phyloP scores from a whole-genome alignment of 2,113 vertebrate genomes.

The Gorsachius goisagi region DNA sequence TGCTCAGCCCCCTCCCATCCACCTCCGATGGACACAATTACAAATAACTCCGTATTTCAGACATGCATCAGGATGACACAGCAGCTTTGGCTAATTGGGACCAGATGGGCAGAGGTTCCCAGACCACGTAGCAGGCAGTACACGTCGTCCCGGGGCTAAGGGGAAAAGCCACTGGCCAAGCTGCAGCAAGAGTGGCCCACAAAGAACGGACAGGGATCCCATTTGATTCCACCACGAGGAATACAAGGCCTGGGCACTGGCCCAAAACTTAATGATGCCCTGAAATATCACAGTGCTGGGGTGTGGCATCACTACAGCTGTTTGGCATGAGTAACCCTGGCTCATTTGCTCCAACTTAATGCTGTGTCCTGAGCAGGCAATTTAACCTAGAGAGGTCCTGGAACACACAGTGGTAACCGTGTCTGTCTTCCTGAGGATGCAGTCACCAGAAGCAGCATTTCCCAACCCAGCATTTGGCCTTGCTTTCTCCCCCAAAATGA shows the following conservation, averaged over 20 bases:
- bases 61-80: neutral
- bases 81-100: neutral
- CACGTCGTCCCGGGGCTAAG: neutral
- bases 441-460: neutral
- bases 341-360: neutral
- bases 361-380: neutral
- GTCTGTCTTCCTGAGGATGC: neutral
- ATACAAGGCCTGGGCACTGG: neutral
- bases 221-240: neutral
- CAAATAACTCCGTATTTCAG: neutral
- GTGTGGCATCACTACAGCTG: neutral
- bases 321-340: neutral
- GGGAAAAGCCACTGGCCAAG: neutral
- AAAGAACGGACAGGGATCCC: neutral
- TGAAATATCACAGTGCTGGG: neutral
- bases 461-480: neutral
- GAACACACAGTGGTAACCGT: neutral
- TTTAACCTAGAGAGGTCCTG: neutral
- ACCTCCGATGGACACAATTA: accelerated
- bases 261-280: neutral
- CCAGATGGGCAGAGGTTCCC: neutral
- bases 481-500: neutral
- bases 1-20: neutral
- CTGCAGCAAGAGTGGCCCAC: neutral
- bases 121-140: neutral